A percentile compares a stretch with the other conserved stretches of the same genome.
phyloP scores from a whole-genome alignment of 2,797 vertebrate genomes.

The Schizothorax lantsangensis region DNA sequence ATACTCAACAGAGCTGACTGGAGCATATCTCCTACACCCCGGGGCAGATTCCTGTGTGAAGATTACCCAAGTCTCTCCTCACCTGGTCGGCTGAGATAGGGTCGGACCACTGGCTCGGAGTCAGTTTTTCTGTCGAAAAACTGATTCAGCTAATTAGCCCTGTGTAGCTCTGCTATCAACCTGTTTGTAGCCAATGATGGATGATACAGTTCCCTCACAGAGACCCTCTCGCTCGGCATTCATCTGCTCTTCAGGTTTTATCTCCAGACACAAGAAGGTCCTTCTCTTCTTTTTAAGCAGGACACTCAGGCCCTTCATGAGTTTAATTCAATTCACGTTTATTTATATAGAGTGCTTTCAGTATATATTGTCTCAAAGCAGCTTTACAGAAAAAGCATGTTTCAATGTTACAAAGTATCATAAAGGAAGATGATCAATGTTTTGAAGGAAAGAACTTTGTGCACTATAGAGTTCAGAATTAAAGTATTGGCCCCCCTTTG shows the following conservation, averaged over 20 bases:
- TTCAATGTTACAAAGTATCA: background rate
- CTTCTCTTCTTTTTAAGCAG: slow-evolving; percentile 2
- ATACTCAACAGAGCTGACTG: slow-evolving; percentile 32
- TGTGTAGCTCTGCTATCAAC: slow-evolving; percentile 36
- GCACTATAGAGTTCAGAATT: background rate
- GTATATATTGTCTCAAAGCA: background rate
- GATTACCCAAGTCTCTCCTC: slow-evolving; percentile 19
- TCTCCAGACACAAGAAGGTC: slow-evolving; percentile 22
- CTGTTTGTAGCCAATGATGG: slow-evolving; percentile 43
- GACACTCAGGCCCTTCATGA: background rate
- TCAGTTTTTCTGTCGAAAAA: slow-evolving; percentile 39
- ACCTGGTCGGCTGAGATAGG: slow-evolving; percentile 36
- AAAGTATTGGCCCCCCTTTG: background rate
- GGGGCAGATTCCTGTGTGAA: slow-evolving; percentile 23
- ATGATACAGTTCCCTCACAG: slow-evolving; percentile 15
- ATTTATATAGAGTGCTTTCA: background rate
- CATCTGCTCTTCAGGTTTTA: background rate
- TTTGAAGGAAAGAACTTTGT: background rate
- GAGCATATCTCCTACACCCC: slow-evolving; percentile 22
- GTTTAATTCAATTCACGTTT: background rate
- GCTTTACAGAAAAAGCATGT: background rate
- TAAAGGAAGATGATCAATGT: too few relatives aligned
- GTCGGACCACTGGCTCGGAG: slow-evolving; percentile 28
- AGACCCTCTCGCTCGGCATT: background rate
- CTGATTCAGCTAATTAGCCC: slow-evolving; percentile 47